These are phyloP conservation scores for Stenotaenia linearis DNA, from an alignment of 2,888 invertebrate genomes.

Conservation along the genomic window DNA sequence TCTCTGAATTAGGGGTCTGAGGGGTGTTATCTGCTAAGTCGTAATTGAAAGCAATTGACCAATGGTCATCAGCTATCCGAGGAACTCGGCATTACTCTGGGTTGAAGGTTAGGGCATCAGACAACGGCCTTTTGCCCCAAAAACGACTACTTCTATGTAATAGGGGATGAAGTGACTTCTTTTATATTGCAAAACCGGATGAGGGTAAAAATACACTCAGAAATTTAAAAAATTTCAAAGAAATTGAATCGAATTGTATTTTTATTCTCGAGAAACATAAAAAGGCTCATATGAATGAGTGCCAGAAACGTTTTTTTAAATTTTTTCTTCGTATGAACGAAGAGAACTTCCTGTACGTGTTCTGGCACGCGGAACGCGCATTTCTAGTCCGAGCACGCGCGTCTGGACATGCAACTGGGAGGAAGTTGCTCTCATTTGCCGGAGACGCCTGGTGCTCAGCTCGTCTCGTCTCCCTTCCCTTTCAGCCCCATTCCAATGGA, in stretches of 20 bases:
- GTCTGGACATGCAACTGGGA: conserved; percentile 21
- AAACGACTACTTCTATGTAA: background rate
- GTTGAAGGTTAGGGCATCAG: conserved; percentile 15
- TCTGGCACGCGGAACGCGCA: conserved; percentile 17
- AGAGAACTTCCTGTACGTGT: conserved; percentile 24
- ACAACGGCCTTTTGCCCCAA: background rate
- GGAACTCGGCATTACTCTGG: background rate
- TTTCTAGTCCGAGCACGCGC: conserved; percentile 17
- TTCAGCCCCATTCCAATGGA: background rate
- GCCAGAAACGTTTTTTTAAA: background rate
- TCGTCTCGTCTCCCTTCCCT: background rate
- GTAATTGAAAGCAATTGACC: conserved; percentile 26
- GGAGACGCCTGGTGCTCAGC: conserved; percentile 19
- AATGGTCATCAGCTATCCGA: background rate
- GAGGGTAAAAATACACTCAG: background rate
- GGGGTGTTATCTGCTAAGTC: conserved; percentile 7
- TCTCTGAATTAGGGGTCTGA: background rate
- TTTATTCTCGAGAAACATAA: background rate
- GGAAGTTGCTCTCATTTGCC: conserved; percentile 13
- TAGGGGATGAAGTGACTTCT: background rate
- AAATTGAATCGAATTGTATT: background rate
- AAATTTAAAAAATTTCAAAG: background rate
- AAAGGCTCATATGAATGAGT: background rate
- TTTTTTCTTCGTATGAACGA: background rate
- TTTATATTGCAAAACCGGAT: background rate